Base-by-base conservation (phyloP, 2,113 vertebrate species). In the Ursus arctos region DNA sequence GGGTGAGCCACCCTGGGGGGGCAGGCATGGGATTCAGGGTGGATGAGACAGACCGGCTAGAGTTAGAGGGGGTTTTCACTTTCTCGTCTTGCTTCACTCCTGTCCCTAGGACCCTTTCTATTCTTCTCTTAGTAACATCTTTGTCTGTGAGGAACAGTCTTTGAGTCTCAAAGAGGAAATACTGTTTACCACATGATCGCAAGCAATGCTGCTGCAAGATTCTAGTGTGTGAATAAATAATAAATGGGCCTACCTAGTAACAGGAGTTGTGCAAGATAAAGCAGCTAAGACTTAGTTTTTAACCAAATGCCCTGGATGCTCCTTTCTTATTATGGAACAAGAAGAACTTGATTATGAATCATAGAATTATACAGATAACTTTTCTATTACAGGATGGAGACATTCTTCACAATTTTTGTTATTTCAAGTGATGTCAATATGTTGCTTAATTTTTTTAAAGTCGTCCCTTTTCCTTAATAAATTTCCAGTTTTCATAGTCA, bases 281-380 rank as follows among this genome's bases (percentile, higher is more conserved):
- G 59, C 79, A 88, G n/a, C 47, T n/a, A 71, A 85, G 53, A 65
- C 90, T 88, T 80, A 33, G 51, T 80, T 72, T 97, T 93, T 80
- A 86, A 88, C 31, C n/a, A 12, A 47, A 55, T 57, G 16, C 69
- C 67, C 65, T 55, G 16, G 18, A 69, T 51, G 31, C 26, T 67
- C 33, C 5, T 47, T 88, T 92, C 67, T 80, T 43, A 49, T 88
- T 33, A 57, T 7, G 51, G 36, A 96, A 87, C 11, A 69, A 87
- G 47, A 19, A 61, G 4, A 89, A 72, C n/a, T 49, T 65, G 31
- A 59, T 57, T 53, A 65, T 81, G n/a, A 49, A 40, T 77, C 72
- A n/a, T 16, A 61, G 74, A 84, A 22, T 43, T 49, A 88, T 81
- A 2, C 40, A 80, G 80, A 33, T 51, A 74, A 76, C 40, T 79